phyloP scores from a whole-genome alignment of 2,888 invertebrate species.

The Lasioglossum leucozonium region DNA sequence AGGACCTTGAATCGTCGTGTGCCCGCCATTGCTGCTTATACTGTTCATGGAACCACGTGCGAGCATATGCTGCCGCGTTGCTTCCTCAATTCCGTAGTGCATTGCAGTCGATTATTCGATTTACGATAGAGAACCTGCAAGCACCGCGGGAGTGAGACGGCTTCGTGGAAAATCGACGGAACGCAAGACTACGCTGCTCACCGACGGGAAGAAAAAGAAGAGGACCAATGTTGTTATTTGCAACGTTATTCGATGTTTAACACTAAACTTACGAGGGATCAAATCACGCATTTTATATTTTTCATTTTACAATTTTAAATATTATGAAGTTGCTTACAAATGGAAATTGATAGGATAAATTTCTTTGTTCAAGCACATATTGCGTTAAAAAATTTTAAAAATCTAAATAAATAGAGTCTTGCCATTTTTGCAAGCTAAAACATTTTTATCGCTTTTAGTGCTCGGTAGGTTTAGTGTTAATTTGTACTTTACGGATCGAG shows the following conservation, averaged over 20 bases:
- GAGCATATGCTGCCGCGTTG: conserved; percentile 85
- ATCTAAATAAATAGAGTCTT: too few relatives aligned
- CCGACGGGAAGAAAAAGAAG: neutral
- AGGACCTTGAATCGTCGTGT: neutral
- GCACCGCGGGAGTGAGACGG: conserved; percentile 97
- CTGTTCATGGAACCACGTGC: neutral
- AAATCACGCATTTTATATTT: too few relatives aligned
- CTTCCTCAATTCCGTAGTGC: conserved; percentile 98
- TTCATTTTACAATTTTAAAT: too few relatives aligned
- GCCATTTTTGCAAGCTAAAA: too few relatives aligned
- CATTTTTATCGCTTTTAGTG: too few relatives aligned
- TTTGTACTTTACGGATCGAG: neutral
- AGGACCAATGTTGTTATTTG: neutral
- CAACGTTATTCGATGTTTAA: neutral
- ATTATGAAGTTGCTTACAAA: too few relatives aligned
- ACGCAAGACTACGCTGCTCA: neutral
- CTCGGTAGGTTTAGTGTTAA: too few relatives aligned
- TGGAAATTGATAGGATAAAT: too few relatives aligned
- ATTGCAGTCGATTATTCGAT: conserved; percentile 93
- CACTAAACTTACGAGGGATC: too few relatives aligned
- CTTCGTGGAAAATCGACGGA: conserved; percentile 80
- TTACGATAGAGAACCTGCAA: conserved; percentile 90
- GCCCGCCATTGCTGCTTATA: neutral
- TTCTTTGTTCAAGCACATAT: too few relatives aligned
- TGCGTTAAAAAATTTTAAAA: too few relatives aligned